Conservation (phyloP, 2,797 vertebrate genomes). For the Sitta carolinensis region DNA sequence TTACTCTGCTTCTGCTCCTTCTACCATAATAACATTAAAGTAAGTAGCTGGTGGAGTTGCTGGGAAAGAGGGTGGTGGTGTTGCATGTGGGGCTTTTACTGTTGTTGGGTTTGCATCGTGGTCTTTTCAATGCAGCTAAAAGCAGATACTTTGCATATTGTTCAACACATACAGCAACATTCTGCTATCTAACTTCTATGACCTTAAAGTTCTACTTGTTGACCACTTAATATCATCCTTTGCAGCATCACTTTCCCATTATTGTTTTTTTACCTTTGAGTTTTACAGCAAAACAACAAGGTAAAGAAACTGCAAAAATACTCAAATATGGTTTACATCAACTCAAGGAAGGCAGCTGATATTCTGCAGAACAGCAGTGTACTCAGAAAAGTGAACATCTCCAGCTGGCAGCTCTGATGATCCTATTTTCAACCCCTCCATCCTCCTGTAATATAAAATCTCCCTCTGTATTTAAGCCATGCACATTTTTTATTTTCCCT, state of each 20-base stretch:
- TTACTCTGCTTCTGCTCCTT: not conserved
- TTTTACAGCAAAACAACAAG: not conserved
- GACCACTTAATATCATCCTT: not conserved
- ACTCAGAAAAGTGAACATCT: not conserved
- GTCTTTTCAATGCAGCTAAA: not conserved
- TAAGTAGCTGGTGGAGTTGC: not conserved
- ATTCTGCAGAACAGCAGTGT: not conserved
- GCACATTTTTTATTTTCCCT: not conserved
- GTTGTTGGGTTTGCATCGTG: not conserved
- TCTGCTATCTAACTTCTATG: not conserved
- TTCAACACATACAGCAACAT: not conserved
- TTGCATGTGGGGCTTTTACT: not conserved
- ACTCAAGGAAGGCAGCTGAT: not conserved
- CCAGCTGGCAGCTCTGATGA: not conserved
- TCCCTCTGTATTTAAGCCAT: not conserved
- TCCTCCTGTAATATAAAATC: not conserved
- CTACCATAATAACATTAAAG: not conserved
- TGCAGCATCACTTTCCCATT: not conserved
- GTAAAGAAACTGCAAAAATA: not conserved
- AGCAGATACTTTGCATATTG: not conserved
- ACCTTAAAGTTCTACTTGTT: not conserved
- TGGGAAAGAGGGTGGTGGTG: not conserved
- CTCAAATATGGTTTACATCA: not conserved
- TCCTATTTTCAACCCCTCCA: not conserved
- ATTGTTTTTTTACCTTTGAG: not conserved